phyloP scores from a whole-genome alignment of 2,888 invertebrate species.

The Yponomeuta malinellus region DNA sequence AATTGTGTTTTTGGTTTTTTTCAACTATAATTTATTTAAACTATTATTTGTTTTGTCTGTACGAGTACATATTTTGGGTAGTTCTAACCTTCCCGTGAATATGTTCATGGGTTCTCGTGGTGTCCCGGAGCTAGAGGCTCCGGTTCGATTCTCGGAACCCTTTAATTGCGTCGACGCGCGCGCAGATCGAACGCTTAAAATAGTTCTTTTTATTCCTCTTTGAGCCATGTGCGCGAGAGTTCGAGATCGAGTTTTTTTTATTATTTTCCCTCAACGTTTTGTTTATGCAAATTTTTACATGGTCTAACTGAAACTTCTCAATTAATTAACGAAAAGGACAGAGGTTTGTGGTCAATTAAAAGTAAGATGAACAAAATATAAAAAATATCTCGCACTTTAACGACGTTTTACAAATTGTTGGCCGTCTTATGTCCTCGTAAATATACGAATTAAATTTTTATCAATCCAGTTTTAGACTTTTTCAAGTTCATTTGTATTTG shows the following conservation, averaged over 20 bases:
- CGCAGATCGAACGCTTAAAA: slow-evolving; percentile 73
- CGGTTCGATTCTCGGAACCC: slow-evolving; percentile 57
- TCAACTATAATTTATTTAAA: too few relatives aligned
- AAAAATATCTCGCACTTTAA: background rate
- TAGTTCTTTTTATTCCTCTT: slow-evolving; percentile 71
- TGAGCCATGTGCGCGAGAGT: slow-evolving; percentile 61
- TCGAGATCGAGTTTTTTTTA: slow-evolving; percentile 55
- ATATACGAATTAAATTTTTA: too few relatives aligned
- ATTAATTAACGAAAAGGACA: slow-evolving; percentile 53
- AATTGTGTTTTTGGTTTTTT: too few relatives aligned
- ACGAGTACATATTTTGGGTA: too few relatives aligned
- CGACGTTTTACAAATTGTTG: background rate
- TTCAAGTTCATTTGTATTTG: too few relatives aligned
- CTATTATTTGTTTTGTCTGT: too few relatives aligned
- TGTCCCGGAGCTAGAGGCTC: slow-evolving; percentile 8
- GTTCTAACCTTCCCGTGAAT: background rate
- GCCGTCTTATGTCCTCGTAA: background rate
- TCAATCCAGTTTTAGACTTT: too few relatives aligned
- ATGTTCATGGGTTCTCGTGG: background rate
- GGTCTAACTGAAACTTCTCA: slow-evolving; percentile 70
- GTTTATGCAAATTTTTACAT: slow-evolving; percentile 73
- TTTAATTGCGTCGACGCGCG: slow-evolving; percentile 71
- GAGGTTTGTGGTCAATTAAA: slow-evolving; percentile 15
- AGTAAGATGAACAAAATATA: background rate
- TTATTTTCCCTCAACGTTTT: slow-evolving; percentile 60